A percentile compares a stretch with the other conserved stretches of the same genome.
These are phyloP conservation scores for Lochmaea crataegi DNA, from an alignment of 2,888 invertebrate species.

Conservation along the genomic window DNA sequence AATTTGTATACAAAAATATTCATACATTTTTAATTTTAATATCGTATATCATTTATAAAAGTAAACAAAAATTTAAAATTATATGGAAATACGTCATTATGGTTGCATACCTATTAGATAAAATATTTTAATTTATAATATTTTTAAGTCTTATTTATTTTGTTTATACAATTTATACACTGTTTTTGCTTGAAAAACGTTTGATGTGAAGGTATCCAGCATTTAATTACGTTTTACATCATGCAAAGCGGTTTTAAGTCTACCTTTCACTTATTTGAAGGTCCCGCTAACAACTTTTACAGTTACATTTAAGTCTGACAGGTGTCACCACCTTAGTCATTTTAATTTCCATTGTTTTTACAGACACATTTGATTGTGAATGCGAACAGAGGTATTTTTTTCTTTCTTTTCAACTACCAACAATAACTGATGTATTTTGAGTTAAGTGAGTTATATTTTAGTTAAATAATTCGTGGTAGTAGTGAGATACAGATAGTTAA, in stretches of 20 bases:
- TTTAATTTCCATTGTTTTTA: constrained; percentile 61
- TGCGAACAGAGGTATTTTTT: constrained; percentile 49
- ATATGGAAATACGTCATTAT: not conserved
- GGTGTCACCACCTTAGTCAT: constrained; percentile 51
- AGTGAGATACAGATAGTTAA: constrained; percentile 5
- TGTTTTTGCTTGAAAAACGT: not conserved
- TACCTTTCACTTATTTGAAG: constrained; percentile 37
- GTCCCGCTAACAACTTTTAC: constrained; percentile 36
- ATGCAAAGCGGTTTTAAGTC: not conserved
- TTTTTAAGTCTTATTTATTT: not conserved
- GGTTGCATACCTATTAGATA: constrained; percentile 1
- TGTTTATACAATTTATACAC: not conserved
- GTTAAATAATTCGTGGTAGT: not conserved
- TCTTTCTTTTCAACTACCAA: constrained; percentile 49
- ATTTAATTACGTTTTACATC: not conserved
- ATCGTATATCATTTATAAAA: not conserved
- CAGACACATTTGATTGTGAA: constrained; percentile 50
- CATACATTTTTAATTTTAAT: no score
- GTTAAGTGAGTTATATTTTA: constrained; percentile 6
- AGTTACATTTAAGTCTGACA: constrained; percentile 38
- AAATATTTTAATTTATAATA: not conserved
- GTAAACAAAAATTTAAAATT: not conserved
- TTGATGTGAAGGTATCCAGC: not conserved
- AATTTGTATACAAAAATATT: no score
- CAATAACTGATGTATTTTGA: constrained; percentile 25